These are phyloP conservation scores for Parnassius orleans DNA, from an alignment of 2,888 invertebrate genomes.

Conservation along the genomic window DNA sequence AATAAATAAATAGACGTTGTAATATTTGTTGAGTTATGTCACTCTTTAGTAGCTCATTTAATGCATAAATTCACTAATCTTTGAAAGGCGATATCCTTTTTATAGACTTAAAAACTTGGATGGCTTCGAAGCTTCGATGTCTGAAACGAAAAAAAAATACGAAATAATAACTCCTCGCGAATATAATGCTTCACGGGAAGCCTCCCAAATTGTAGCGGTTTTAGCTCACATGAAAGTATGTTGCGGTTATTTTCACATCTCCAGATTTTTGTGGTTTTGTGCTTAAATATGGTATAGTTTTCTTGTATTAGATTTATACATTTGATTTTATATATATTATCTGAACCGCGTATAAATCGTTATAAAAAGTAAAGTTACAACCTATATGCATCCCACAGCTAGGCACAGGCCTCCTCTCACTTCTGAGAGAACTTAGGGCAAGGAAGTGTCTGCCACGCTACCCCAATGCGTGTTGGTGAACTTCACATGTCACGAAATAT, in stretches of 20 bases:
- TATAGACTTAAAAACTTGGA: constrained; percentile 29
- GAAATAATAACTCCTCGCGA: constrained; percentile 32
- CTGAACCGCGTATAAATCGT: too few relatives aligned
- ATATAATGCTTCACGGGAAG: constrained; percentile 59
- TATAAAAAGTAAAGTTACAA: too few relatives aligned
- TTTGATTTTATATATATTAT: too few relatives aligned
- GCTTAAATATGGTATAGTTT: neutral
- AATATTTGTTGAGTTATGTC: neutral
- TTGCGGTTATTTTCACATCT: constrained; percentile 25
- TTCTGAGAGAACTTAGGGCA: too few relatives aligned
- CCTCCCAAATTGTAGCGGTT: constrained; percentile 51
- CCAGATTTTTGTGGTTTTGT: neutral
- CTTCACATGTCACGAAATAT: too few relatives aligned
- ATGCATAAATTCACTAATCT: constrained; percentile 36
- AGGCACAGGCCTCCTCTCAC: too few relatives aligned
- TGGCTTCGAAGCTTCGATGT: constrained; percentile 46
- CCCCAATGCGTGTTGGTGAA: too few relatives aligned
- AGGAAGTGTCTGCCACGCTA: too few relatives aligned
- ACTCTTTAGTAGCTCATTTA: constrained; percentile 15
- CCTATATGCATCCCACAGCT: too few relatives aligned
- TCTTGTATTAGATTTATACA: too few relatives aligned
- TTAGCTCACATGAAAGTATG: constrained; percentile 43
- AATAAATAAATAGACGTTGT: too few relatives aligned
- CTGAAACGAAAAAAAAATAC: constrained; percentile 47
- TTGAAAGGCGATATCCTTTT: constrained; percentile 46